Conservation (phyloP, 2,797 vertebrate genomes). For the Pantherophis alleghaniensis region DNA sequence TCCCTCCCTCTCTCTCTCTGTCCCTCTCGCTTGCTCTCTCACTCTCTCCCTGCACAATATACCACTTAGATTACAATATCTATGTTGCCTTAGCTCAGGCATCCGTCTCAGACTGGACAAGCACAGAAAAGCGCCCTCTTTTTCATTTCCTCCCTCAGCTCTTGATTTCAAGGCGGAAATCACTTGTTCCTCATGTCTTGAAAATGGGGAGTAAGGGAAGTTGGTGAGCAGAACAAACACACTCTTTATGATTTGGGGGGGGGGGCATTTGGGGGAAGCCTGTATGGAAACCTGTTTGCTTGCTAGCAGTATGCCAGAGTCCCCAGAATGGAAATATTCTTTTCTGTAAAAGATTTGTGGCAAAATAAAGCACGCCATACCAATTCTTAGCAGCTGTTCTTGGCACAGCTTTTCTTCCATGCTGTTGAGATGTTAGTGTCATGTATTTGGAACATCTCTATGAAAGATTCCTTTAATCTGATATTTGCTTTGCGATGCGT, state of each 20-base stretch:
- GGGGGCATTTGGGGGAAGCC: neutral
- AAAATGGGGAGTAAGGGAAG: neutral
- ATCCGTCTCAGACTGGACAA: neutral
- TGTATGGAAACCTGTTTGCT: neutral
- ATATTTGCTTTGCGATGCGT: neutral
- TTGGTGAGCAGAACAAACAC: neutral
- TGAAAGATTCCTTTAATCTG: neutral
- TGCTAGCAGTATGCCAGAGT: neutral
- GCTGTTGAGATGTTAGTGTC: neutral
- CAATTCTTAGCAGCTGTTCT: neutral
- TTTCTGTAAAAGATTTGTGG: neutral
- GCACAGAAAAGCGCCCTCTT: neutral
- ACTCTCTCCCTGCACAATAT: neutral
- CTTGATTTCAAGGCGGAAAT: neutral
- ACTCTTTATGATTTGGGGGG: neutral
- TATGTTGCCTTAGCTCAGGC: neutral
- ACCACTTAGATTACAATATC: neutral
- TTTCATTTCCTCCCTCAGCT: neutral
- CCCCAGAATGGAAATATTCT: neutral
- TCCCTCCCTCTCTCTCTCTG: neutral
- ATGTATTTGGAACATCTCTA: neutral
- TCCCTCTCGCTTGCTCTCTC: too few species aligned
- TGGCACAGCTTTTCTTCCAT: neutral
- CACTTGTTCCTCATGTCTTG: neutral
- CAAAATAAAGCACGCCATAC: neutral